Conservation (phyloP, 2,113 vertebrate species). For the Tapirus terrestris region DNA sequence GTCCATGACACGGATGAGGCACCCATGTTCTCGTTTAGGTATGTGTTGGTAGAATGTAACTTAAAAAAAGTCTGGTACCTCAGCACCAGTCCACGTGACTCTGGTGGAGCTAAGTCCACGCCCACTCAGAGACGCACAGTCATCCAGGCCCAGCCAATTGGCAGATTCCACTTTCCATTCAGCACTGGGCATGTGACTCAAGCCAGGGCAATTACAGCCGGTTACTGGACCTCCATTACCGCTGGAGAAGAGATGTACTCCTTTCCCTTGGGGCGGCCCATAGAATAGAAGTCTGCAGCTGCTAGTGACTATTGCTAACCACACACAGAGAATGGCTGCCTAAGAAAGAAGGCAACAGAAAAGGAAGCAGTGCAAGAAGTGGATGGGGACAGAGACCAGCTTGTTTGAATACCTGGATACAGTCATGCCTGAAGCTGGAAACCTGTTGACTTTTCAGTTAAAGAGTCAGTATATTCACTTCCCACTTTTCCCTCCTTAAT, state of each 20-base stretch:
- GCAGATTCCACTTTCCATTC: too few relatives aligned
- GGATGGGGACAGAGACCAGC: neutral
- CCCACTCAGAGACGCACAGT: neutral
- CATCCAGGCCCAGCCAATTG: neutral
- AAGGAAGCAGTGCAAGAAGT: neutral
- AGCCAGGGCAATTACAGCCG: fast-evolving
- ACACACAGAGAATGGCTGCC: neutral
- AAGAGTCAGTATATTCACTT: neutral
- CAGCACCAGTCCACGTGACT: neutral
- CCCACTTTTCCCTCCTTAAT: neutral
- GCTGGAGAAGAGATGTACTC: neutral
- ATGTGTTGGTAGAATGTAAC: neutral
- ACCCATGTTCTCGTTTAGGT: neutral
- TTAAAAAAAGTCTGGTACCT: neutral
- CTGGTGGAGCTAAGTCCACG: neutral
- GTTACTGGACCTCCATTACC: neutral
- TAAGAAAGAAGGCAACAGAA: neutral
- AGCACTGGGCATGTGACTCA: neutral
- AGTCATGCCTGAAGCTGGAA: neutral
- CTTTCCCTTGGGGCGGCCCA: neutral
- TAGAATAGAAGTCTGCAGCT: neutral
- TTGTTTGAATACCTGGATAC: neutral
- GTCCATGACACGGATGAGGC: neutral
- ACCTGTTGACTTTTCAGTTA: neutral
- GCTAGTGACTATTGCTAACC: neutral